Evolutionary conservation across 2,888 invertebrate species (phyloP), one percentile per base, ranked within the genome.

Genomic region (Anthrax anthrax): DNA sequence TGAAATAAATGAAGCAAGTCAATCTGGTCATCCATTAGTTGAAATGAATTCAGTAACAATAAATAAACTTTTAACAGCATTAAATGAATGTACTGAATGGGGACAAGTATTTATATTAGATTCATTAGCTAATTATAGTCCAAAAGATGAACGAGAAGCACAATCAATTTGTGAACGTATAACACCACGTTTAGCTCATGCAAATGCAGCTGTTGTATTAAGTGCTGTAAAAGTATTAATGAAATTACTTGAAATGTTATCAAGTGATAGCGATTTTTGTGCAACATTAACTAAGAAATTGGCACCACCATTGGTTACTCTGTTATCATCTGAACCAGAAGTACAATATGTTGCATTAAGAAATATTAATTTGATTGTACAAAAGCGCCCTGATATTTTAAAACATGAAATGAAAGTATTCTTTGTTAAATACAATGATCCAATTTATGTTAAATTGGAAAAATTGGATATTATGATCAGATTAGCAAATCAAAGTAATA

Each of bases 391-490:
- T 0, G 98, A 99, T 50, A 97, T 99, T 56, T 72, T 99, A 40
- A 98, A 98, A 65, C 95, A 97, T 60, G 98, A 99, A 72, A 97
- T 99, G 97, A 98, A 98, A 76, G 92, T 91, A 49, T 99, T 98
- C 73, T 98, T 98, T 67, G 98, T 99, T 36, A 98, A 98, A 64
- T 98, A 99, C 73, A 99, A 98, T 68, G 98, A 99, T 71, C 98
- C 98, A 0, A 99, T 99, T 64, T 98, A 99, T 68, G 98, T 99
- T 39, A 98, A 98, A 66, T 74, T 98, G 51, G 98, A 98, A 67
- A 98, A 98, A 65, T 64, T 98, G 58, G 98, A 98, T 65, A 98
- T 98, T 48, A 98, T 98, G 97, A 99, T 99, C 59, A 81, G 98
- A 16, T 73, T 99, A 55, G 97, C 98, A 16, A 94, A 92, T 39